Percentiles rank a stretch among this genome's conserved stretches.
Conservation (phyloP, 2,888 invertebrate genomes). For the Acholoe squamosa region DNA sequence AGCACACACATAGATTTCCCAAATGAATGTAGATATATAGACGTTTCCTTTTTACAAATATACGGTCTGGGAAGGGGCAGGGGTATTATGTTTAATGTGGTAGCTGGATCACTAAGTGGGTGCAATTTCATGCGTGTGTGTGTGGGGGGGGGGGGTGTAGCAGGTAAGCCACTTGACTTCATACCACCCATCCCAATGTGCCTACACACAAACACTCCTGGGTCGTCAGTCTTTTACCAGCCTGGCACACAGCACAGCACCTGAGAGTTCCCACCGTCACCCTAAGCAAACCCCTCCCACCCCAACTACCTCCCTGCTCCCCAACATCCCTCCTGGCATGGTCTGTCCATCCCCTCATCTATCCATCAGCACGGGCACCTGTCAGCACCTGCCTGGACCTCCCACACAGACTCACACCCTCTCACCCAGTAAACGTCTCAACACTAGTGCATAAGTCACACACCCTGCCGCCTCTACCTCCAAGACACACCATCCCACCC, state of each 20-base stretch:
- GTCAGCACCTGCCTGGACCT: slow-evolving; percentile 7
- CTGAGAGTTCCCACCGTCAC: slow-evolving; percentile 7
- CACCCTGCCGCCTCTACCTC: not conserved
- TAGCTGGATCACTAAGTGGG: no score
- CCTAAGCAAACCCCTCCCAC: not conserved
- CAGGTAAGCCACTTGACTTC: no score
- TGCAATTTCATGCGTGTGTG: no score
- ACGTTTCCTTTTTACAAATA: no score
- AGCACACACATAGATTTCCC: no score
- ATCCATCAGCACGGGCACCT: not conserved
- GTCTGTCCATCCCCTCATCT: slow-evolving; percentile 14
- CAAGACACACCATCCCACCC: no score
- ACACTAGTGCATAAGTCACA: slow-evolving; percentile 35
- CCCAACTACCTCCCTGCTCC: not conserved
- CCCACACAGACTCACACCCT: not conserved
- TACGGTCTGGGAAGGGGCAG: no score
- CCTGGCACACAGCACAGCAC: not conserved
- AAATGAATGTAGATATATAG: no score
- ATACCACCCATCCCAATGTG: no score
- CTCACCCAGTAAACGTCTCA: slow-evolving; percentile 31
- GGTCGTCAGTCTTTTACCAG: not conserved
- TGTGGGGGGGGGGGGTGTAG: no score
- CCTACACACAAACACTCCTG: no score
- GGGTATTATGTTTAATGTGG: no score
- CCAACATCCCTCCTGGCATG: not conserved